Conservation (phyloP, 2,113 vertebrate species). For the Atractosteus spatula region DNA sequence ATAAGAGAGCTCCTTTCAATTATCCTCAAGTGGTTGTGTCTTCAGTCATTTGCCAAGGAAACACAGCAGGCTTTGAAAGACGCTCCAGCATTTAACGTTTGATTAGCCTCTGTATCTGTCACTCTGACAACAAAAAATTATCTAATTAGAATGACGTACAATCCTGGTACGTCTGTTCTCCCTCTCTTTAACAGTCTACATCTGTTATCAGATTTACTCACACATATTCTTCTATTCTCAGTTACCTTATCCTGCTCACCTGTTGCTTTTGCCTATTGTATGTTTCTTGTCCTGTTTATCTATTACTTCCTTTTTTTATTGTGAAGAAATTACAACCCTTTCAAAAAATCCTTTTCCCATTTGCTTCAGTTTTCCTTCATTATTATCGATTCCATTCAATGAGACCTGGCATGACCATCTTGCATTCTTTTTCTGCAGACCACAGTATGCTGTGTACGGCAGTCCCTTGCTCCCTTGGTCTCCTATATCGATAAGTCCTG, state of each 20-base stretch:
- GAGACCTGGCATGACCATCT: conserved; percentile 8
- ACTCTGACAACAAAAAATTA: conserved; percentile 29
- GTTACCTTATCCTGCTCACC: conserved; percentile 25
- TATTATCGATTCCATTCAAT: conserved; percentile 40
- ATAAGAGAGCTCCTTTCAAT: neutral
- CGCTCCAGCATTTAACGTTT: conserved; percentile 52
- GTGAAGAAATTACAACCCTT: conserved; percentile 23
- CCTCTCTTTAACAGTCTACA: conserved; percentile 59
- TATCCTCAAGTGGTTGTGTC: neutral
- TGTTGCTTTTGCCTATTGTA: too few relatives aligned
- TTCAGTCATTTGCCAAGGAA: neutral
- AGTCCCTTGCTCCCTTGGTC: conserved; percentile 40
- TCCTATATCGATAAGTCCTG: conserved; percentile 48
- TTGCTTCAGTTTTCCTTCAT: conserved; percentile 23
- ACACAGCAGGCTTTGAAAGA: conserved; percentile 32
- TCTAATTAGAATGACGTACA: conserved; percentile 72
- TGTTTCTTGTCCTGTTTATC: too few relatives aligned
- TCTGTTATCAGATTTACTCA: conserved; percentile 33
- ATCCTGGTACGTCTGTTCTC: conserved; percentile 49
- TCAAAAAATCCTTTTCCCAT: conserved; percentile 34
- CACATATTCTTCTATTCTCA: conserved; percentile 44
- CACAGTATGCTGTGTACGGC: conserved; percentile 31
- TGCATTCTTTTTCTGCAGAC: conserved; percentile 20
- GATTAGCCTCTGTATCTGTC: conserved; percentile 64
- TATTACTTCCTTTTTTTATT: conserved; percentile 10